phyloP scores from a whole-genome alignment of 2,888 invertebrate genomes.

The Drosophila fulvimacula region DNA sequence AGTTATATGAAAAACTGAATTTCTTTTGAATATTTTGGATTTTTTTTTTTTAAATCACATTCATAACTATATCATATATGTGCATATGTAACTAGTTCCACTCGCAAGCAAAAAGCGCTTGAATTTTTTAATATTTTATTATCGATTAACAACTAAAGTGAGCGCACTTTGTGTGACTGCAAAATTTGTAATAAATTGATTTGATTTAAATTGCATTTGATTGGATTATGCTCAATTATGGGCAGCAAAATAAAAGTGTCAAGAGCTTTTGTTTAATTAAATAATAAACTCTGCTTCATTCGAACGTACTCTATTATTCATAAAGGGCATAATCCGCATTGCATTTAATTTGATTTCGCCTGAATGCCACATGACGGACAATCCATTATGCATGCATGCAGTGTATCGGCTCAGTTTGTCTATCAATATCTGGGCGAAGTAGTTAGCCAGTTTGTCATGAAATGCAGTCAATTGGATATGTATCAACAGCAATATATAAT shows the following conservation, averaged over 20 bases:
- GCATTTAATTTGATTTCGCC: background rate
- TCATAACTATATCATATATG: too few relatives aligned
- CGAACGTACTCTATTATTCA: constrained; percentile 1
- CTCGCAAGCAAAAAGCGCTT: background rate
- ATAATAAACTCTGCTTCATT: background rate
- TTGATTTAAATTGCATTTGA: constrained; percentile 10
- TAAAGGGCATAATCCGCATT: background rate
- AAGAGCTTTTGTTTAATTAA: constrained; percentile 4
- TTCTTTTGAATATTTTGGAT: background rate
- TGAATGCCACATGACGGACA: background rate
- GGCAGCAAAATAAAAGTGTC: background rate
- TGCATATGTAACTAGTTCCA: background rate
- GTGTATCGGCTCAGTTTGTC: too few relatives aligned
- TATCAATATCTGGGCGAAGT: background rate
- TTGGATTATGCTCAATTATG: constrained; percentile 25
- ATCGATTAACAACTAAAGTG: background rate
- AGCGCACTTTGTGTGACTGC: too few relatives aligned
- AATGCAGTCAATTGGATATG: background rate
- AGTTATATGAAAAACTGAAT: background rate
- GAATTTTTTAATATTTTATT: background rate
- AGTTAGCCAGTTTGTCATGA: background rate
- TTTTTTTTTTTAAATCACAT: background rate
- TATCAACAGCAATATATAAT: background rate
- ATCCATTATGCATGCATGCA: background rate
- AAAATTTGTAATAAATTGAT: background rate